Evolutionary conservation across 2,113 vertebrate genomes (phyloP).

Genomic region (Micromys minutus): DNA sequence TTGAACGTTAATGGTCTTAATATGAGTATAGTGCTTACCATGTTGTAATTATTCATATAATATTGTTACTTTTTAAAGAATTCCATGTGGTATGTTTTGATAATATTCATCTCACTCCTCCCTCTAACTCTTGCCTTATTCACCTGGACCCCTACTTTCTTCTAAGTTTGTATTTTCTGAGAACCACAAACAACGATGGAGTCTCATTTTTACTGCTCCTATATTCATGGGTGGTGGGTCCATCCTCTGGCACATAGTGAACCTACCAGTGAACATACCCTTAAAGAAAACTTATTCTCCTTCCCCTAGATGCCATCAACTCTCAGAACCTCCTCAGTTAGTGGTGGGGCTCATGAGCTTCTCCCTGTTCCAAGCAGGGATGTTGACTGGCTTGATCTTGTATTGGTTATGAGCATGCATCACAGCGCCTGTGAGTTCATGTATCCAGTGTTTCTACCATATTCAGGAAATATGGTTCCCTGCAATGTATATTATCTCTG

Average conservation of each 20-base stretch:
- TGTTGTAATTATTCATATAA: not conserved
- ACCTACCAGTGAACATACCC: not conserved
- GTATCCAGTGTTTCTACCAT: too few species aligned
- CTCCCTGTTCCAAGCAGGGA: too few species aligned
- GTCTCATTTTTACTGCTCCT: not conserved
- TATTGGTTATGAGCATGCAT: too few species aligned
- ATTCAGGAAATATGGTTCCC: not conserved
- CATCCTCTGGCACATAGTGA: too few species aligned
- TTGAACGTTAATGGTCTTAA: constrained; percentile 29
- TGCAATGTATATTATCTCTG: too few species aligned
- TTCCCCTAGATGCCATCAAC: not conserved
- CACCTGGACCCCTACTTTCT: too few species aligned
- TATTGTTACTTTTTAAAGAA: not conserved
- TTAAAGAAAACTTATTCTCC: not conserved
- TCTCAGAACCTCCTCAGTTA: not conserved
- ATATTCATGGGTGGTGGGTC: too few species aligned
- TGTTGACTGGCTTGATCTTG: not conserved
- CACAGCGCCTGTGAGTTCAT: not conserved
- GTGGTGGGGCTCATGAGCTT: not conserved
- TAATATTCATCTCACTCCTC: not conserved
- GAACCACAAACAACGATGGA: not conserved
- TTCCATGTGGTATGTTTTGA: not conserved
- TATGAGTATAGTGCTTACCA: not conserved
- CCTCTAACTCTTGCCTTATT: not conserved
- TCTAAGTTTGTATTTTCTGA: not conserved